phyloP scores from a whole-genome alignment of 2,888 invertebrate species.

The Macropis europaea region DNA sequence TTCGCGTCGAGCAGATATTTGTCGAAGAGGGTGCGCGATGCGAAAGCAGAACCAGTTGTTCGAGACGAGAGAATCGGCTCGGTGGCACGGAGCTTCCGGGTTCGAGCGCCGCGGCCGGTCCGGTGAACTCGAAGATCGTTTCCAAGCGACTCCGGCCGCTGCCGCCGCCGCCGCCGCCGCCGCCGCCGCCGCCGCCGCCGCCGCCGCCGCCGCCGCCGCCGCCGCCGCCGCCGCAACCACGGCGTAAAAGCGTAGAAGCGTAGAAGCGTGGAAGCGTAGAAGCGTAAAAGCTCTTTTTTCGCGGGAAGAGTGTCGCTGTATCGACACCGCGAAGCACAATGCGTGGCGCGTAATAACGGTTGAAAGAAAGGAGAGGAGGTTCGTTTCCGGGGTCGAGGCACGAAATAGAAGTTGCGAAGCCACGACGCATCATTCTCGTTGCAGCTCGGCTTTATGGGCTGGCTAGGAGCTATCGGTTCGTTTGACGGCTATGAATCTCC shows the following conservation, averaged over 20 bases:
- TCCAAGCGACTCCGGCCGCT: neutral
- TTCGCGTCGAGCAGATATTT: too few relatives aligned
- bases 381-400: constrained; percentile 78
- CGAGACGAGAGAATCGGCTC: neutral
- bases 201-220: too few relatives aligned
- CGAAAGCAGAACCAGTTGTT: neutral
- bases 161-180: too few relatives aligned
- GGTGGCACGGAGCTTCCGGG: constrained; percentile 3
- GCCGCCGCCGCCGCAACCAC: constrained; percentile 34
- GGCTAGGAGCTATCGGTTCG: constrained; percentile 72
- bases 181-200: too few relatives aligned
- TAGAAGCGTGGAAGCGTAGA: too few relatives aligned
- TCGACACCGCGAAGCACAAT: constrained; percentile 65
- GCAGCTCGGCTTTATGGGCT: constrained; percentile 74
- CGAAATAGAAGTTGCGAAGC: constrained; percentile 75
- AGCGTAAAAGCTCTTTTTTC: too few relatives aligned
- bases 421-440: constrained; percentile 73
- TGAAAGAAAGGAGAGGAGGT: constrained; percentile 53
- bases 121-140: constrained; percentile 4
- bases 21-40: too few relatives aligned
- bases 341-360: constrained; percentile 62
- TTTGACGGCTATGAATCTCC: constrained; percentile 66
- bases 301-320: constrained; percentile 46
- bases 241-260: constrained; percentile 34
- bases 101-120: neutral